A percentile compares a stretch with the other conserved stretches of the same genome.
phyloP scores from a whole-genome alignment of 2,888 invertebrate species.

The Apamea sordens region DNA sequence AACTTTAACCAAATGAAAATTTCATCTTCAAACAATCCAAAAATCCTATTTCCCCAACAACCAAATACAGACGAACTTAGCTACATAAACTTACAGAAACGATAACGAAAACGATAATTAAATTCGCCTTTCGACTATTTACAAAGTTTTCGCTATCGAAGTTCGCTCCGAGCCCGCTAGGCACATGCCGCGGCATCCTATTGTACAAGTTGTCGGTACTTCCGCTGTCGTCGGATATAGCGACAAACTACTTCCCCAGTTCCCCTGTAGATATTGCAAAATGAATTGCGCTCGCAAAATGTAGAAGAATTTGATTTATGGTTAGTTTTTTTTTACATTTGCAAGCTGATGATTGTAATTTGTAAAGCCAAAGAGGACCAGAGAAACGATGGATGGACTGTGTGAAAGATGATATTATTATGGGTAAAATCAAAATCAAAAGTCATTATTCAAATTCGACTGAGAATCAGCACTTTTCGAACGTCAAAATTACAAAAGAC shows the following conservation, averaged over 20 bases:
- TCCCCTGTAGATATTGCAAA: constrained; percentile 72
- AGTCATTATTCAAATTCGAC: too few relatives aligned
- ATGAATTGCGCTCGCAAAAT: constrained; percentile 48
- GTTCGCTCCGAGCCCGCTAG: constrained; percentile 29
- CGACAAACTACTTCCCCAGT: constrained; percentile 76
- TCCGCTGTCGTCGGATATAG: constrained; percentile 71
- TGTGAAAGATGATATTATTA: neutral
- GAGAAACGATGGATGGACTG: neutral
- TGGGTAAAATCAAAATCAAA: too few relatives aligned
- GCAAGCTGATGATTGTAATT: neutral
- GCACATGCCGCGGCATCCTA: constrained; percentile 49
- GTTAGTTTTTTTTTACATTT: neutral
- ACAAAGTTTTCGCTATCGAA: constrained; percentile 58
- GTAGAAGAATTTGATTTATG: constrained; percentile 14
- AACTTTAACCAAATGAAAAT: neutral
- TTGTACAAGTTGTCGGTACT: constrained; percentile 55
- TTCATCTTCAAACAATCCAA: neutral
- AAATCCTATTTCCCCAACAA: neutral
- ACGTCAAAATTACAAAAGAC: too few relatives aligned
- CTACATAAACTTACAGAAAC: constrained; percentile 18
- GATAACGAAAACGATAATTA: constrained; percentile 34
- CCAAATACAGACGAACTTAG: neutral
- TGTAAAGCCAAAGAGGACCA: neutral
- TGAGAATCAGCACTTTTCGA: too few relatives aligned
- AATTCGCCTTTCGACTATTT: constrained; percentile 31